Conservation (phyloP, 2,888 invertebrate genomes). For the Volucella bombylans region DNA sequence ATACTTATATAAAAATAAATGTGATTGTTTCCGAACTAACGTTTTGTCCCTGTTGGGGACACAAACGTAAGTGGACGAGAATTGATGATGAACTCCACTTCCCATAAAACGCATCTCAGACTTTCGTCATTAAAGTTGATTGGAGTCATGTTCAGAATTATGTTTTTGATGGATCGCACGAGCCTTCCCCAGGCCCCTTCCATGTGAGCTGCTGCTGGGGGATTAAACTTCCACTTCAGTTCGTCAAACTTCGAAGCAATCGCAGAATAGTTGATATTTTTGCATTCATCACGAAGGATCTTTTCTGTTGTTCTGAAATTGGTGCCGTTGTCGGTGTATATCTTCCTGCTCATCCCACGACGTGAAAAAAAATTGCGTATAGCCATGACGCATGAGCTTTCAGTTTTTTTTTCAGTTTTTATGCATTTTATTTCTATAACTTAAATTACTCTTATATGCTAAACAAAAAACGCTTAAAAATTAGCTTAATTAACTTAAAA, state of each 20-base stretch:
- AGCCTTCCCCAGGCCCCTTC: constrained; percentile 58
- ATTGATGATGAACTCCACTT: neutral
- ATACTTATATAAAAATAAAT: no score
- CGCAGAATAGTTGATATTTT: neutral
- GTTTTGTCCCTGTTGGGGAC: no score
- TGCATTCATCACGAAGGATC: neutral
- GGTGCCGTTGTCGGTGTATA: neutral
- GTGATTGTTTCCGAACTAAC: no score
- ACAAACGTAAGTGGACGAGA: neutral
- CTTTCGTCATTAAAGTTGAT: constrained; percentile 4
- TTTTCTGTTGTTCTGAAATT: neutral
- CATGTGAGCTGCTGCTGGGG: neutral
- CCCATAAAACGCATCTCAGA: neutral
- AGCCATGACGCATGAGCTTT: no score
- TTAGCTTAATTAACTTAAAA: no score
- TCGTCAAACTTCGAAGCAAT: neutral
- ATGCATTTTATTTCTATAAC: no score
- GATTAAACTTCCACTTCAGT: no score
- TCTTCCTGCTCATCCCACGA: neutral
- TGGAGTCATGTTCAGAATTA: neutral
- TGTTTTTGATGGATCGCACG: constrained; percentile 42
- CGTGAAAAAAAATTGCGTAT: neutral
- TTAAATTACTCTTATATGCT: no score
- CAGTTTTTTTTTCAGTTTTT: no score
- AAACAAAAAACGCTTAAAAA: no score